Conservation (phyloP, 2,113 vertebrate species). For the Sminthopsis crassicaudata region DNA sequence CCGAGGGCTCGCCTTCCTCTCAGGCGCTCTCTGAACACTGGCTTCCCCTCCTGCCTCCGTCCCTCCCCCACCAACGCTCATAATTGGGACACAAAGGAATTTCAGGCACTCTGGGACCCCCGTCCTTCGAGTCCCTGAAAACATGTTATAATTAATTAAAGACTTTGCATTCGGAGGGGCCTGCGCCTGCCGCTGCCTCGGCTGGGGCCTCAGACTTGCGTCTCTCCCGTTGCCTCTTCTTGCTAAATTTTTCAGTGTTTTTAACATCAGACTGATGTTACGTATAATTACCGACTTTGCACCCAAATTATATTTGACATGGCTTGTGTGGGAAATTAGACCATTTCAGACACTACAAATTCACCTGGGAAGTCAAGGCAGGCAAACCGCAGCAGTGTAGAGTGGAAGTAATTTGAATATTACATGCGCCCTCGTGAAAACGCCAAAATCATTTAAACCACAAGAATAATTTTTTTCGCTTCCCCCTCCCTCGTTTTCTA, state of each 20-base stretch:
- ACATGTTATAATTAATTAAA: conserved; percentile 96
- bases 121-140: conserved; percentile 88
- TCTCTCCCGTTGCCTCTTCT: conserved; percentile 95
- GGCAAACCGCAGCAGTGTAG: conserved; percentile 86
- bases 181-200: conserved; percentile 88
- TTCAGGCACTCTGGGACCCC: conserved; percentile 87
- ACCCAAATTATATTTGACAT: conserved; percentile 98
- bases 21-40: not conserved
- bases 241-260: conserved; percentile 99
- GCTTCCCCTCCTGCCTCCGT: not conserved
- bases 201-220: conserved; percentile 92
- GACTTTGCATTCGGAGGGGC: conserved; percentile 89
- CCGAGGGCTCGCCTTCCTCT: conserved; percentile 43
- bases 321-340: conserved; percentile 94
- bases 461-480: conserved; percentile 88
- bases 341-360: conserved; percentile 92
- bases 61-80: conserved; percentile 75
- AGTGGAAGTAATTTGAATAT: conserved; percentile 95
- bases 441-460: conserved; percentile 97
- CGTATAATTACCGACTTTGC: conserved; percentile 97
- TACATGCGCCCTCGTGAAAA: conserved; percentile 92
- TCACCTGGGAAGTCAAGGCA: conserved; percentile 92
- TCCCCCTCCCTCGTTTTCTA: conserved; percentile 69
- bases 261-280: conserved; percentile 97
- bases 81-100: conserved; percentile 90